Percentiles rank a stretch among this genome's conserved stretches.
These are phyloP conservation scores for Cryptoprocta ferox DNA, from an alignment of 2,797 vertebrate genomes.

Conservation along the genomic window DNA sequence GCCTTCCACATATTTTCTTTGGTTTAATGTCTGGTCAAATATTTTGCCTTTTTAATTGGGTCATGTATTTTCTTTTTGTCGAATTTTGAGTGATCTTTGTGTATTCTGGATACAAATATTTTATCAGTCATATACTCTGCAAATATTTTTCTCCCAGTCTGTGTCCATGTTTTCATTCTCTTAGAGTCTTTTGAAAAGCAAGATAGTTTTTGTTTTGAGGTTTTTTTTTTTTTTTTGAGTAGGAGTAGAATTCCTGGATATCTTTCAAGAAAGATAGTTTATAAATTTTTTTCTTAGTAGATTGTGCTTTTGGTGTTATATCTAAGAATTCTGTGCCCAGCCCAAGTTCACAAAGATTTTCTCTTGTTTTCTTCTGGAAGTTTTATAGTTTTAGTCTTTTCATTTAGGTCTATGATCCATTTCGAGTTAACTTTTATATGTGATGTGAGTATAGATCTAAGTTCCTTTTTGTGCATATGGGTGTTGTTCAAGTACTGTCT, in stretches of 20 bases:
- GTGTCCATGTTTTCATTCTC: neutral
- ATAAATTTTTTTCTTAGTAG: neutral
- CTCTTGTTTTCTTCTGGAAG: neutral
- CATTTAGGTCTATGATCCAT: neutral
- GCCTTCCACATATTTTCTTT: neutral
- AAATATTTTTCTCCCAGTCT: neutral
- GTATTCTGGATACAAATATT: neutral
- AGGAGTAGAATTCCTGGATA: neutral
- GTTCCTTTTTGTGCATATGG: neutral
- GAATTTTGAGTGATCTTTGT: neutral
- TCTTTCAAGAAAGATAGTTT: neutral
- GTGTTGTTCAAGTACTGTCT: neutral
- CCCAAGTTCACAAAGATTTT: neutral
- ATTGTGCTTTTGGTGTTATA: neutral
- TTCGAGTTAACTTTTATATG: neutral
- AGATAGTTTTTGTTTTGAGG: too few relatives aligned
- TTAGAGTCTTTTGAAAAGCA: neutral
- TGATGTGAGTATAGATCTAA: neutral
- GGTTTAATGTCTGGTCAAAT: neutral
- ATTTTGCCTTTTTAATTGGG: neutral
- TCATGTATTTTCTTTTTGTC: neutral
- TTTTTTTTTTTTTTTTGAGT: too few relatives aligned
- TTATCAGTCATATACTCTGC: neutral
- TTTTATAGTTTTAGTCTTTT: conserved; percentile 24
- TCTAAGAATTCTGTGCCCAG: conserved; percentile 14